Evolutionary conservation across 2,888 invertebrate species (phyloP), one percentile per base, ranked within the genome.

Genomic region (Sceliomorpha sp.): DNA sequence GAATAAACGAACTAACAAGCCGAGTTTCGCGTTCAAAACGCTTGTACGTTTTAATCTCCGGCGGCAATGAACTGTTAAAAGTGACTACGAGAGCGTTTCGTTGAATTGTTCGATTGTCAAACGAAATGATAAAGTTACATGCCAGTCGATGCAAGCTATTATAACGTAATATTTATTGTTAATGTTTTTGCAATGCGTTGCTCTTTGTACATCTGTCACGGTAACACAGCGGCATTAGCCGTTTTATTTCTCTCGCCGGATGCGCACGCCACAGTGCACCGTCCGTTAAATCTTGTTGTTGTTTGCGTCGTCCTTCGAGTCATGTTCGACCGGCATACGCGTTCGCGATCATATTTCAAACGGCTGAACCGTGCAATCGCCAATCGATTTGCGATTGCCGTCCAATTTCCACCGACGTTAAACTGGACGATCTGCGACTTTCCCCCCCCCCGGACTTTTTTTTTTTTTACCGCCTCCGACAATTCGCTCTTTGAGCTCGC

Each of bases 311-410:
- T 70, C 34, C 58, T 70, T 64, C 63, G 53, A 63, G 62, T 63
- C 69, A 34, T 58, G 53, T 47, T 51, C 58, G 29, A 56, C 37
- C 62, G 42, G 51, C 63, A 12, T 45, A 32, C 48, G 47, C 51
- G 58, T 53, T 63, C 63, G 63, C 58, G 63, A 63, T 69, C 63
- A 63, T 69, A 69, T 69, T 69, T 69, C 69, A 69, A 69, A 63
- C 59, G 53, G 48, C 36, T 63, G 48, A 59, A 59, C 69, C 48
- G 63, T 63, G 59, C 69, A 69, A 69, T 63, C 59, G 69, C 58
- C 69, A 44, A 69, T 69, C 69, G 63, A 69, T 69, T 69, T 31
- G 47, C 69, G 32, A 63, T 63, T 58, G 62, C 47, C 63, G 51
- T 69, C 47, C 62, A 62, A 69, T 69, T 69, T 69, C 53, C 58